A percentile compares a stretch with the other conserved stretches of the same genome.
Evolutionary conservation across 2,888 invertebrate species (phyloP).

Genomic region (Parapristionchus giblindavisi): DNA sequence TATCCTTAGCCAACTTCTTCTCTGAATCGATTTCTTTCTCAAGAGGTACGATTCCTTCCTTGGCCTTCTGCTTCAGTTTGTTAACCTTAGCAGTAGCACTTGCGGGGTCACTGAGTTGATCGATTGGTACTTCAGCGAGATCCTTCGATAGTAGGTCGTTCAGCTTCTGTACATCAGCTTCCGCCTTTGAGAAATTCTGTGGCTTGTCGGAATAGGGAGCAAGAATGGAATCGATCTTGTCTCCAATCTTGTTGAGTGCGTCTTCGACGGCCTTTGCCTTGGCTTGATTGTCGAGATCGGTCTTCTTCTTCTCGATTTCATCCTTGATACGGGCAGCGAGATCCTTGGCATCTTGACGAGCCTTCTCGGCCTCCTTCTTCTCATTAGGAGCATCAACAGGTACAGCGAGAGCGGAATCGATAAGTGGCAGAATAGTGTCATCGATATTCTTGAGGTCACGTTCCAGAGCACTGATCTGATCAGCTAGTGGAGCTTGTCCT

Average conservation of each 20-base stretch:
- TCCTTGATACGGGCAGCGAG: slow-evolving; percentile 43
- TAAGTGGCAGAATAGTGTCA: slow-evolving; percentile 4
- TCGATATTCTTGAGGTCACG: slow-evolving; percentile 33
- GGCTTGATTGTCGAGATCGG: slow-evolving; percentile 36
- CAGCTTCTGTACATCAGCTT: slow-evolving; percentile 29
- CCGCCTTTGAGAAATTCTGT: slow-evolving; percentile 12
- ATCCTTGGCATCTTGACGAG: slow-evolving; percentile 17
- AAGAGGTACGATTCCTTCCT: slow-evolving; percentile 8
- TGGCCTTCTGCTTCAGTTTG: not conserved
- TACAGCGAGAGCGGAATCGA: slow-evolving; percentile 25
- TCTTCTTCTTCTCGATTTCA: slow-evolving; percentile 42
- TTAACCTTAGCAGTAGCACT: not conserved
- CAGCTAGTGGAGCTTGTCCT: slow-evolving; percentile 43
- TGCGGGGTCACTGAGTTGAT: slow-evolving; percentile 7
- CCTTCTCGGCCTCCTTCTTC: slow-evolving; percentile 34
- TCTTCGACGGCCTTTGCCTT: slow-evolving; percentile 21
- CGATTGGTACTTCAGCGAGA: slow-evolving; percentile 13
- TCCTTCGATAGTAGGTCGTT: slow-evolving; percentile 6
- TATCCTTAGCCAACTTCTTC: slow-evolving; percentile 28
- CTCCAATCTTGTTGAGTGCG: slow-evolving; percentile 26
- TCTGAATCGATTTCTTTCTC: slow-evolving; percentile 35
- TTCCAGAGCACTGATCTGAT: slow-evolving; percentile 43
- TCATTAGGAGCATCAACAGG: slow-evolving; percentile 23
- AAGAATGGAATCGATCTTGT: slow-evolving; percentile 45
- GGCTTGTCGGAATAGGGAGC: slow-evolving; percentile 46